Base-by-base conservation (phyloP, 2,888 invertebrate genomes). In the Lamellibrachia satsuma region DNA sequence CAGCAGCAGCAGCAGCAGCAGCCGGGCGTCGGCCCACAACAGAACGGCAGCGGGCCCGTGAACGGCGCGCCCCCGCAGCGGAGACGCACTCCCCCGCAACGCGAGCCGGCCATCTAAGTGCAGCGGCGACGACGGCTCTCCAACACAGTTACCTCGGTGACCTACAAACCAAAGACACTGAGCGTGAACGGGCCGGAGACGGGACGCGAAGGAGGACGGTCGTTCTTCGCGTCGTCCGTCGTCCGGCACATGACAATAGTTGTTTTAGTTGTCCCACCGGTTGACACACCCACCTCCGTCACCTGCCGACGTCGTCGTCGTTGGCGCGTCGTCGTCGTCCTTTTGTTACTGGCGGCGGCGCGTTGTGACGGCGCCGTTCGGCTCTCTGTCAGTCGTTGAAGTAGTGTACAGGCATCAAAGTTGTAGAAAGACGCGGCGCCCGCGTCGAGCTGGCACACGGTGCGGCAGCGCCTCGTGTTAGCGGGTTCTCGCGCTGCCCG, bases 1-100 rank as follows among this genome's bases (percentile, higher is more conserved):
- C 39, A 91, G 91, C 90, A 92, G 27, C 93, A 94, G 90, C 90
- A 92, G n/a, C 93, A 93, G 93, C 92, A 93, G 91, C 52, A 52
- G 52, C 51, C 7, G 52, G 91, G 91, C 39, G 91, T 11, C 4
- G 91, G 22, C 52, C 52, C 52, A 52, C 52, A 39, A 52, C 27
- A 55, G 22, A 91, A 91, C 91, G 39, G 91, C n/a, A 27, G 91
- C 55, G 91, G 91, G 15, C 75, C 75, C 2, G 22, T 75, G 75
- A 75, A 75, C 75, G 75, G 75, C 22, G 75, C 75, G 75, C 91
- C 91, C 55, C 52, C 52, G 27, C 52, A 55, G 91, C 9, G 91
- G 39, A 52, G 52, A 15, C 27, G 52, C 39, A 55, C 52, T 11
- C 91, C 91, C 55, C 91, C 91, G n/a, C 52, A 75, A 22, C 75